Percentiles rank a stretch among this genome's conserved stretches.
These are phyloP conservation scores for Peribatodes rhomboidaria DNA, from an alignment of 2,888 invertebrate genomes.

Conservation along the genomic window DNA sequence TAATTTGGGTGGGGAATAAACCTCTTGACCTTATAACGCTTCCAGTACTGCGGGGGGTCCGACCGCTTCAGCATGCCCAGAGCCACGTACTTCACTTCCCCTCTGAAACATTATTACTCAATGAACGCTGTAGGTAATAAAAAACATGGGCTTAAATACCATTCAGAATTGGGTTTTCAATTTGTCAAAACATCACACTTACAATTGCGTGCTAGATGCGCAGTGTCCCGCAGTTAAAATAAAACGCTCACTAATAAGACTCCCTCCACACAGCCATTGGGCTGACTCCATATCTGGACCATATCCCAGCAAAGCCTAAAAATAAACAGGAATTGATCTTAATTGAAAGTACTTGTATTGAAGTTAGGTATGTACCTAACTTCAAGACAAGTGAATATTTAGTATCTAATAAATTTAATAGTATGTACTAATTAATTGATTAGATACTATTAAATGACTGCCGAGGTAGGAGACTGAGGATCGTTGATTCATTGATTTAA, in stretches of 20 bases:
- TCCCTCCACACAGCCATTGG: constrained; percentile 47
- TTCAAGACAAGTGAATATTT: too few relatives aligned
- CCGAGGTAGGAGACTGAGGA: too few relatives aligned
- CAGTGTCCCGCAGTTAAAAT: constrained; percentile 54
- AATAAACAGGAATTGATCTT: not conserved
- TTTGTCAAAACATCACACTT: not conserved
- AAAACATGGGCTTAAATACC: too few relatives aligned
- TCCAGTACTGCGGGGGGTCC: constrained; percentile 45
- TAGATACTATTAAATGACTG: too few relatives aligned
- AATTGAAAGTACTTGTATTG: too few relatives aligned
- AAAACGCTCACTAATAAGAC: constrained; percentile 50
- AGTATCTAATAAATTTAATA: too few relatives aligned
- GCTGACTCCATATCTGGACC: constrained; percentile 22
- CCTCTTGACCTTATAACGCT: constrained; percentile 41
- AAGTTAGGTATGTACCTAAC: too few relatives aligned
- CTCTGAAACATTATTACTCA: constrained; percentile 41
- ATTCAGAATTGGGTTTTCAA: too few relatives aligned
- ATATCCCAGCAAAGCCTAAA: constrained; percentile 41
- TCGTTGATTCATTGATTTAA: too few relatives aligned
- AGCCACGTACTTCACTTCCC: constrained; percentile 45
- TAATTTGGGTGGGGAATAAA: constrained; percentile 46
- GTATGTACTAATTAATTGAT: too few relatives aligned
- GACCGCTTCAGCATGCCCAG: constrained; percentile 53
- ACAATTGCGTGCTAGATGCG: constrained; percentile 25
- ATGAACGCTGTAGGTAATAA: too few relatives aligned